Conservation (phyloP, 64 coral and sea anemone genomes). For the Orbicella faveolata region DNA sequence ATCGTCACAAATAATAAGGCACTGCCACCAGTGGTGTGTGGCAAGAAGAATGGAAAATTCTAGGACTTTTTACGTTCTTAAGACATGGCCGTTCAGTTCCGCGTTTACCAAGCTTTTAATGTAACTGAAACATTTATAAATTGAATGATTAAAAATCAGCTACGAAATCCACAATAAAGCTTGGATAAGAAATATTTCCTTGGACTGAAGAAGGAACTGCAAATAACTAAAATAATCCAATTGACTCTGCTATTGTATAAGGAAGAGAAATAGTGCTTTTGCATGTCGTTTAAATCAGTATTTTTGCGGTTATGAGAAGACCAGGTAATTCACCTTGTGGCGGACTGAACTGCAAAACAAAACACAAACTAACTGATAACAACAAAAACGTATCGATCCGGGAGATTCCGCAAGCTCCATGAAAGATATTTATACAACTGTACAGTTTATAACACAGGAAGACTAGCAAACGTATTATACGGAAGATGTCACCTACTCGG, state of each 20-base stretch:
- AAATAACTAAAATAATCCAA: neutral
- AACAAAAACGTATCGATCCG: neutral
- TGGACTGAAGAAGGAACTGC: neutral
- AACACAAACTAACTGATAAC: neutral
- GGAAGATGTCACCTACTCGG: neutral
- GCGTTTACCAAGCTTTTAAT: neutral
- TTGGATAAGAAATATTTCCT: neutral
- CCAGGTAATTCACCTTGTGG: neutral
- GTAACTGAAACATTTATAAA: neutral
- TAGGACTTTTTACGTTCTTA: neutral
- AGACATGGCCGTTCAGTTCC: neutral
- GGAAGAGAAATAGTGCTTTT: neutral
- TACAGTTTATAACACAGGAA: neutral
- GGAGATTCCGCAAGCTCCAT: neutral
- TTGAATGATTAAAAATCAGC: neutral
- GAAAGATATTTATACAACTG: neutral
- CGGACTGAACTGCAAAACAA: neutral
- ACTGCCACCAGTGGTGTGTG: neutral
- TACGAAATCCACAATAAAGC: neutral
- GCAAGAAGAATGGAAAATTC: neutral
- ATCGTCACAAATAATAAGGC: neutral
- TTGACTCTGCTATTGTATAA: neutral
- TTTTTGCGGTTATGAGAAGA: neutral
- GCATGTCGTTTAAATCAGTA: slow-evolving; percentile 10
- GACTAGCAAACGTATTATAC: neutral